phyloP scores from a whole-genome alignment of 2,797 vertebrate genomes.

The Phrynocephalus vlangalii region DNA sequence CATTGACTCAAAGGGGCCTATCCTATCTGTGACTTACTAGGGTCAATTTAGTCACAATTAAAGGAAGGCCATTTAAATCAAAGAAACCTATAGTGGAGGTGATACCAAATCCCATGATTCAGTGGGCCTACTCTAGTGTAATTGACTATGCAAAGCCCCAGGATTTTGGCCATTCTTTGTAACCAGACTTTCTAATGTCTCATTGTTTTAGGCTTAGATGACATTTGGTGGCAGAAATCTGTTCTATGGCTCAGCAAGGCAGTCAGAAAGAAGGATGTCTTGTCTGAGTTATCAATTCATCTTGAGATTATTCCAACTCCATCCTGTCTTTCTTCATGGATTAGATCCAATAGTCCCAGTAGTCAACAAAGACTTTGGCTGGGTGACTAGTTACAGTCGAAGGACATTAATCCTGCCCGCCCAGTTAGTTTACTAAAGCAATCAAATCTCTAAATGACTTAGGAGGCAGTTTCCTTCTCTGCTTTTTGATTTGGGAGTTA shows the following conservation, averaged over 20 bases:
- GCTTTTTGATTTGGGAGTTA: not conserved
- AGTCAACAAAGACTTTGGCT: not conserved
- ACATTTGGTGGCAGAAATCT: no score
- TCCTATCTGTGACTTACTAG: not conserved
- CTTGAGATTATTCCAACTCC: not conserved
- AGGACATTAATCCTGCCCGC: not conserved
- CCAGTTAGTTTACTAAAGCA: not conserved
- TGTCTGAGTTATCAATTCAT: not conserved
- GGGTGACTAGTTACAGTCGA: not conserved
- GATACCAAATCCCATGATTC: no score
- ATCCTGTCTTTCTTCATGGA: not conserved
- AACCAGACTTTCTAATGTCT: not conserved
- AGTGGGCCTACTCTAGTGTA: no score
- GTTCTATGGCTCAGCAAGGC: no score
- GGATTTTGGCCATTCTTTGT: not conserved
- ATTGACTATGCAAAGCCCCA: no score
- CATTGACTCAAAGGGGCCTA: not conserved
- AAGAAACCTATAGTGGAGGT: no score
- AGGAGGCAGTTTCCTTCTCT: not conserved
- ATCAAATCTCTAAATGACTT: not conserved
- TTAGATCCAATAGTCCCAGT: not conserved
- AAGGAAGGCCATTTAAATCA: no score
- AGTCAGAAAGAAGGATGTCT: no score
- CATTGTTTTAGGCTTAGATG: no score
- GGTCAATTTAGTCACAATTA: no score